Base-by-base conservation (phyloP, 2,797 vertebrate species). In the Danio jaintianensis region DNA sequence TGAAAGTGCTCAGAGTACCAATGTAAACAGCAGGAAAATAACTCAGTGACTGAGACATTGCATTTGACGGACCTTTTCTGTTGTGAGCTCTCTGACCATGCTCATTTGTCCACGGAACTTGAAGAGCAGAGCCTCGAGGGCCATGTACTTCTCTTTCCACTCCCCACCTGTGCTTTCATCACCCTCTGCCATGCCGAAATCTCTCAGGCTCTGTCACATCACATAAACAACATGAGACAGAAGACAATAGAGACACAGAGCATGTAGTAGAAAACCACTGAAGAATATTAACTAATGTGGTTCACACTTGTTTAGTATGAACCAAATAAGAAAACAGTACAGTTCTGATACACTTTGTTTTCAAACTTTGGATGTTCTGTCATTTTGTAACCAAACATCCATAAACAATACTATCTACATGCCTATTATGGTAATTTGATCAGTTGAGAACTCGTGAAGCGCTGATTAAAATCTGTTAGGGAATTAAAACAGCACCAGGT, bases 41-140 rank as follows among this genome's bases (percentile, higher is more conserved):
- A 56, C 40, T 45, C 29, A 12, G n/a, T 9, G 43, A 45, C 22
- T 4, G 13, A 59, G 11, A 40, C 1, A 7, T 20, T 20, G 58
- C 3, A 3, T 63, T 55, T 22, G 18, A 79, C 90, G 50, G 84
- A 98, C 98, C 96, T 99, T 99, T 87, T 98, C 97, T 50, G 97
- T 96, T 20, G 98, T 94, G 73, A 99, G 91, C 70, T 98, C 96
- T 86, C 97, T 92, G 81, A 99, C 99, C 91, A 97, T 97, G 89
- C 96, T 95, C 87, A 98, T 97, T 89, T 99, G 97, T 84, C 96
- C 93, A 81, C 96, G 93, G 90, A 99, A 99, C 88, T 98, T 98
- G 90, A 99, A 94, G 69, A 99, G 95, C 87, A 99, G 95, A 13
- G 95, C 92, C 89, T 99, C 97, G 88, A 99, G 89, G 85, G 95